Evolutionary conservation across 2,888 invertebrate genomes (phyloP).

Genomic region (Ecliptopera silaceata): DNA sequence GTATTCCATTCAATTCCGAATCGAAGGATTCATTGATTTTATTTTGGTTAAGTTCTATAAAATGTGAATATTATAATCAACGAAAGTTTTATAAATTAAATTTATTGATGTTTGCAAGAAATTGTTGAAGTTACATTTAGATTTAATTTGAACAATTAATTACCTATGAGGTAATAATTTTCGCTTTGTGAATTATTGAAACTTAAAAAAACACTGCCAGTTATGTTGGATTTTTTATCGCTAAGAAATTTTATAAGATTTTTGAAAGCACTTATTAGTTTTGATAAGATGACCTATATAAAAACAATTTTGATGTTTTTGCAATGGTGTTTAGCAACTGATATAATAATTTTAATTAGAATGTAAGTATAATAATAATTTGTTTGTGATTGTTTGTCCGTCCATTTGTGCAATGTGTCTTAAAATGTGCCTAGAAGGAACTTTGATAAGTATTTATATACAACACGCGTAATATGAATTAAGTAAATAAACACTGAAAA

Average conservation of each 20-base stretch:
- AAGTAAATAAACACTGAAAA: constrained; percentile 32
- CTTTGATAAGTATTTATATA: constrained; percentile 58
- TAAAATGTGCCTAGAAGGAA: constrained; percentile 48
- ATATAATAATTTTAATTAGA: constrained; percentile 1
- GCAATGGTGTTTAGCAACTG: not conserved
- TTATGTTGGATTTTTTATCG: not conserved
- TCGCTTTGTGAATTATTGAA: not conserved
- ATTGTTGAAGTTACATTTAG: not conserved
- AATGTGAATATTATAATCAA: no score
- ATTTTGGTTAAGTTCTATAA: not conserved
- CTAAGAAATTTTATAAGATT: not conserved
- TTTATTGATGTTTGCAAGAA: not conserved
- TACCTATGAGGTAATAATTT: constrained; percentile 21
- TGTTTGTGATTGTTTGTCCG: constrained; percentile 75
- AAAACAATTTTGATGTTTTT: not conserved
- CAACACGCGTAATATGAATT: constrained; percentile 18
- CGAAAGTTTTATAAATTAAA: not conserved
- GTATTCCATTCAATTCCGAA: not conserved
- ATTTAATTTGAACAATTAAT: constrained; percentile 32
- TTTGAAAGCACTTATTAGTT: not conserved
- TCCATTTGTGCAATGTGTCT: constrained; percentile 65
- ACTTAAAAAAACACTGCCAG: constrained; percentile 11
- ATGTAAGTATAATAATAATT: constrained; percentile 32
- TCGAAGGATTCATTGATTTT: not conserved
- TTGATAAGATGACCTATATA: not conserved